A percentile compares a stretch with the other conserved stretches of the same genome.
Conservation (phyloP, 1,140 invertebrate genomes). For the Centruroides sculpturatus region DNA sequence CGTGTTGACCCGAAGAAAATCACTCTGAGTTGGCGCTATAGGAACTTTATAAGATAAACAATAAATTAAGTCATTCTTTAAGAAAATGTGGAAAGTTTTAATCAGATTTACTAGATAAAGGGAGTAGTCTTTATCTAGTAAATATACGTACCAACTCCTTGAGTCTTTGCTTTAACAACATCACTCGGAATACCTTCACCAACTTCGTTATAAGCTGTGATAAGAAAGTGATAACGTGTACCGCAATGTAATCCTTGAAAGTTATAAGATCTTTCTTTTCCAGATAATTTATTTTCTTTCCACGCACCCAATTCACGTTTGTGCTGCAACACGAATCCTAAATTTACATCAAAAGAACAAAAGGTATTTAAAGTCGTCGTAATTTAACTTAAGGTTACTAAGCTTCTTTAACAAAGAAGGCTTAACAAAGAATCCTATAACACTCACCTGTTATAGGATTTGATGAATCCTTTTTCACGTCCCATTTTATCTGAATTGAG, state of each 20-base stretch:
- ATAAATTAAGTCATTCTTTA: too few species aligned
- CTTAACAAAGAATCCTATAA: too few species aligned
- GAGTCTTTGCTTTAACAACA: slow-evolving; percentile 37
- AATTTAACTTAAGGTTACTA: too few species aligned
- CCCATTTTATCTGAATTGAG: slow-evolving; percentile 16
- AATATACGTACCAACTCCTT: slow-evolving; percentile 33
- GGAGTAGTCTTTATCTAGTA: slow-evolving; percentile 9
- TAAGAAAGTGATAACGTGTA: slow-evolving; percentile 68
- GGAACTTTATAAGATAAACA: slow-evolving; percentile 20
- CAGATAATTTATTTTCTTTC: background rate
- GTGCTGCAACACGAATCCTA: background rate
- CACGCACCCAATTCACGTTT: background rate
- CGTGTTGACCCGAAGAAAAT: slow-evolving; percentile 50
- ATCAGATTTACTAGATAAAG: background rate
- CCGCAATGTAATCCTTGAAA: slow-evolving; percentile 60
- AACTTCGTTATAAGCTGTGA: slow-evolving; percentile 75
- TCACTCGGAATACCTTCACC: slow-evolving; percentile 67
- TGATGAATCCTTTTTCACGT: slow-evolving; percentile 14
- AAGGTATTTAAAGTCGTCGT: too few species aligned
- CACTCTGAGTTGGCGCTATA: slow-evolving; percentile 11
- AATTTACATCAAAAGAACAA: too few species aligned
- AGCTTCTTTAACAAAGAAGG: slow-evolving; percentile 34
- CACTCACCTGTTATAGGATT: slow-evolving; percentile 9
- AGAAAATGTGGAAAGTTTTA: too few species aligned
- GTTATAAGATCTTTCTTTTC: background rate